Evolutionary conservation across 1,140 invertebrate species (phyloP).

Genomic region (Spodoptera frugiperda): DNA sequence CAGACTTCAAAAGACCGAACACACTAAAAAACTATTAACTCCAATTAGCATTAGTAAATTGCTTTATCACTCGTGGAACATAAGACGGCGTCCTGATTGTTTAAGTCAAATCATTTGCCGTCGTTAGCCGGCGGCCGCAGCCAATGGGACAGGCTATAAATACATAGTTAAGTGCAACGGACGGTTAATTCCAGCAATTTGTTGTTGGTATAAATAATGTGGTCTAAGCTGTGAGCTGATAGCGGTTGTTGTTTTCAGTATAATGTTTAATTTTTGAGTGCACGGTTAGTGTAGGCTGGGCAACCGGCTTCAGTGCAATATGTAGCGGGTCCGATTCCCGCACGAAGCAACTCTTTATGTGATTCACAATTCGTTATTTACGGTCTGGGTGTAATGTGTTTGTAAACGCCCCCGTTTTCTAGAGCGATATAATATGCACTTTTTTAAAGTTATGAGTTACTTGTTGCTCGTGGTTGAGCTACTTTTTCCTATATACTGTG

Average conservation of each 20-base stretch:
- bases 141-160: conserved; percentile 57
- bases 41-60: not conserved
- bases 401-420: too few species aligned
- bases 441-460: too few species aligned
- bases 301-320: too few species aligned
- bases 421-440: too few species aligned
- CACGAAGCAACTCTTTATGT: too few species aligned
- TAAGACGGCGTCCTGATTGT: conserved; percentile 25
- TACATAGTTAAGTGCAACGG: conserved; percentile 64
- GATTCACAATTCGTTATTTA: too few species aligned
- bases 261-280: too few species aligned
- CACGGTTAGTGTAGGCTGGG: too few species aligned
- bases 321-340: too few species aligned
- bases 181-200: conserved; percentile 68
- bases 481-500: too few species aligned
- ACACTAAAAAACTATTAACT: conserved; percentile 3
- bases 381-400: too few species aligned
- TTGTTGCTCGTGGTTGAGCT: too few species aligned
- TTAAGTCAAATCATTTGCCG: conserved; percentile 46
- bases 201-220: conserved; percentile 47
- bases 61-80: not conserved
- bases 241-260: not conserved
- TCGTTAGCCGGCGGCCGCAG: conserved; percentile 50
- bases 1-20: not conserved
- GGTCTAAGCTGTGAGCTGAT: conserved; percentile 7